These are phyloP conservation scores for Phalera bucephala DNA, from an alignment of 2,888 invertebrate genomes.

Conservation along the genomic window DNA sequence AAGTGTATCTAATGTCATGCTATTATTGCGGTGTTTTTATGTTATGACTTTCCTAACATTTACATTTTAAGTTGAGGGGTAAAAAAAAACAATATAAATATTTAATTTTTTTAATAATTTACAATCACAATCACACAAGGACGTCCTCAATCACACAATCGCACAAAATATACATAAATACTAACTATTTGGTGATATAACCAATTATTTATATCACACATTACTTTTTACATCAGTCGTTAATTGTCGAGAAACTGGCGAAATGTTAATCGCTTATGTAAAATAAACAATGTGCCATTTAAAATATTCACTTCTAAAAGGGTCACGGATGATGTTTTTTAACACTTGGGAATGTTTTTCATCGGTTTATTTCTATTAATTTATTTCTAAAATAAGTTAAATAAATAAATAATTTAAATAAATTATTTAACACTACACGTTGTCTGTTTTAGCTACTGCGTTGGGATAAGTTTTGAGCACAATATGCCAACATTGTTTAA, in stretches of 20 bases:
- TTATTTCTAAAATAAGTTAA: conserved; percentile 78
- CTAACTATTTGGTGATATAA: conserved; percentile 74
- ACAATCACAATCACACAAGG: conserved; percentile 79
- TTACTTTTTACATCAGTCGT: conserved; percentile 79
- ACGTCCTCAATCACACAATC: conserved; percentile 79
- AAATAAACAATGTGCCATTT: conserved; percentile 59
- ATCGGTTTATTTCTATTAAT: conserved; percentile 56
- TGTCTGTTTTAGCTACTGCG: conserved; percentile 47
- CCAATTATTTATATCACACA: conserved; percentile 73
- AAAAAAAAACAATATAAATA: conserved; percentile 23
- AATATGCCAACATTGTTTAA: conserved; percentile 30
- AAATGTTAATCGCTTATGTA: conserved; percentile 52
- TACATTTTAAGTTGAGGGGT: neutral
- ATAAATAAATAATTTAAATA: conserved; percentile 80
- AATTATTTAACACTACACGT: conserved; percentile 64
- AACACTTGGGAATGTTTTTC: conserved; percentile 35
- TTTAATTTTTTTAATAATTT: conserved; percentile 63
- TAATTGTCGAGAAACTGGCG: conserved; percentile 70
- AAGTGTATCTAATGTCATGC: conserved; percentile 29
- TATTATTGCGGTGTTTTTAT: conserved; percentile 55
- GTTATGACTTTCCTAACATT: conserved; percentile 17
- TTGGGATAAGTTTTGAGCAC: conserved; percentile 51
- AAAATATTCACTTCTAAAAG: conserved; percentile 31
- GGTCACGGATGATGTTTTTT: conserved; percentile 25
- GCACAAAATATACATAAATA: conserved; percentile 73